Conservation (phyloP, 2,797 vertebrate species). For the Pangasius krempfi region DNA sequence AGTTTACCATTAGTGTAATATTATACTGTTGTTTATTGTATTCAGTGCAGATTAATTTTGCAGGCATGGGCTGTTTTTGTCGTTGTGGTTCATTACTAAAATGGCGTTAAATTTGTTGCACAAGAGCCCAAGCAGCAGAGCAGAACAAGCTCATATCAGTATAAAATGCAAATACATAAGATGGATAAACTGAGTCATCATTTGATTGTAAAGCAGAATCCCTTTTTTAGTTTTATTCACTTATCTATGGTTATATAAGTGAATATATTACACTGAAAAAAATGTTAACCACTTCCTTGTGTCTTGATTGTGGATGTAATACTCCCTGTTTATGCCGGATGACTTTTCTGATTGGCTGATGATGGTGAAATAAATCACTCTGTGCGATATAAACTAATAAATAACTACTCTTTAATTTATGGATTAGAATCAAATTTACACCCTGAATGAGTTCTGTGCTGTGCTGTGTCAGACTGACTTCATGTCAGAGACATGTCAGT, state of each 20-base stretch:
- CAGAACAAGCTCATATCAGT: not conserved
- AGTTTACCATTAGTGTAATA: not conserved
- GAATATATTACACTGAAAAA: not conserved
- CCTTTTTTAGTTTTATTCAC: not conserved
- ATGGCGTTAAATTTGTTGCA: not conserved
- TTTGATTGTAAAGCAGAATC: not conserved
- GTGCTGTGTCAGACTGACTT: constrained; percentile 1
- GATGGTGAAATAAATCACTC: too few relatives aligned
- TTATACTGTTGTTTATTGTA: not conserved
- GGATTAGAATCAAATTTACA: not conserved
- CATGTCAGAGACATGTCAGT: constrained; percentile 15
- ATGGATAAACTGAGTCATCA: not conserved
- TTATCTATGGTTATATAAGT: not conserved
- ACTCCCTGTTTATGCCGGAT: not conserved
- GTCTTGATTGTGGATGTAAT: not conserved
- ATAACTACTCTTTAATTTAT: not conserved
- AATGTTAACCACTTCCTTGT: not conserved
- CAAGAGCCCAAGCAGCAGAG: not conserved
- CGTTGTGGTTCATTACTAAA: not conserved
- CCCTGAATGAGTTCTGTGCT: too few relatives aligned
- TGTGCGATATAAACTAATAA: not conserved
- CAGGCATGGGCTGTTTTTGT: not conserved
- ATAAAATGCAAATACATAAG: not conserved
- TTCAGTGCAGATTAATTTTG: not conserved
- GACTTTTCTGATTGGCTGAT: not conserved